Percentiles rank a stretch among this genome's conserved stretches.
Evolutionary conservation across 2,797 vertebrate genomes (phyloP).

Genomic region (Epinephelus awoara): DNA sequence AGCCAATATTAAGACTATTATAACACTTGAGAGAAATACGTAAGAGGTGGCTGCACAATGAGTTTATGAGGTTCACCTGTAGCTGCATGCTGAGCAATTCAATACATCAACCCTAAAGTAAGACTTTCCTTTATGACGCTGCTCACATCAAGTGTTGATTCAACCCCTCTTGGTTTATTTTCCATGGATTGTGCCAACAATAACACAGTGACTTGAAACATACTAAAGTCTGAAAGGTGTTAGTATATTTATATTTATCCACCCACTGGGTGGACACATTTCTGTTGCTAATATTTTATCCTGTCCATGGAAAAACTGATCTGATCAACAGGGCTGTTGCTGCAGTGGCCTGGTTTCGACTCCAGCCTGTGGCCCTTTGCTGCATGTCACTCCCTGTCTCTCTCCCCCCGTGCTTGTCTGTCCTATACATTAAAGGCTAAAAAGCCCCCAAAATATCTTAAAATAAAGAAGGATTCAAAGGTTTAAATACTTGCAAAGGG

Average conservation of each 20-base stretch:
- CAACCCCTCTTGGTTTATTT: neutral
- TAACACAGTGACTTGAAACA: neutral
- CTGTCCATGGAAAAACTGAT: neutral
- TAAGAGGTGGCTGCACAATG: neutral
- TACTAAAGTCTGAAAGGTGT: conserved; percentile 5
- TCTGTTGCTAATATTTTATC: conserved; percentile 6
- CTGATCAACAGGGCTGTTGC: no score
- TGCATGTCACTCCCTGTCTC: no score
- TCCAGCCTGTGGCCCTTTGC: no score
- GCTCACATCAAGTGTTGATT: neutral
- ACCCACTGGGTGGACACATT: neutral
- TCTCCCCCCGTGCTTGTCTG: no score
- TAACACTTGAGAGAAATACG: neutral
- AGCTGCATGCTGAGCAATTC: no score
- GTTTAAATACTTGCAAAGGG: no score
- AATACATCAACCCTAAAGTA: no score
- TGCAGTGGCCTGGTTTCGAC: no score
- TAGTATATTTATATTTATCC: conserved; percentile 21
- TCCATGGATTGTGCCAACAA: neutral
- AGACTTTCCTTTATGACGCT: neutral
- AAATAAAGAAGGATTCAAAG: no score
- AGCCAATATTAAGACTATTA: neutral
- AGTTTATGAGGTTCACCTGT: no score
- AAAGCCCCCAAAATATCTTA: no score
- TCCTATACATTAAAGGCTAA: no score